Evolutionary conservation across 53 echinoderm and acorn worm species (phyloP).

Genomic region (Henricia sp.): DNA sequence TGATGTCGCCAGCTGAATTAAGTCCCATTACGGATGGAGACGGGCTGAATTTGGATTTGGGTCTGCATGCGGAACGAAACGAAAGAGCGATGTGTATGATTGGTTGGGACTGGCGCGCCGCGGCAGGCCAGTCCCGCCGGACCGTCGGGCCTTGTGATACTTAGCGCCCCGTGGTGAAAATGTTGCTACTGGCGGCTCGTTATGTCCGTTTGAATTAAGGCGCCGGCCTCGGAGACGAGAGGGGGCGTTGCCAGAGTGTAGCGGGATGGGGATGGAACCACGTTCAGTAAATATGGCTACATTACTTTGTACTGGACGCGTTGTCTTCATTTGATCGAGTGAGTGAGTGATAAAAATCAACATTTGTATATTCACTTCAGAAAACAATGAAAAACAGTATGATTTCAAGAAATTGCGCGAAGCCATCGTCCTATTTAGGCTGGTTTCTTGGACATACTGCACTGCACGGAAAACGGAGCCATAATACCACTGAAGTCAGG

Average conservation of each 20-base stretch:
- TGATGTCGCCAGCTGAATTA: slow-evolving; percentile 56
- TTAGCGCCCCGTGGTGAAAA: slow-evolving; percentile 47
- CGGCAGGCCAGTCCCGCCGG: slow-evolving; percentile 44
- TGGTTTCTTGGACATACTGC: too few species aligned
- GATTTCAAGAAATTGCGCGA: too few species aligned
- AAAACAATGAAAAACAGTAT: background rate
- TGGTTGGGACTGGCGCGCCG: slow-evolving; percentile 46
- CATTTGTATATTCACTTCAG: too few species aligned
- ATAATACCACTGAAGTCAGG: background rate
- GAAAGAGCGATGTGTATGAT: slow-evolving; percentile 5
- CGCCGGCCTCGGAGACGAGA: slow-evolving; percentile 14
- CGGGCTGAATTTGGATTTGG: background rate
- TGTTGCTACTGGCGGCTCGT: slow-evolving; percentile 63
- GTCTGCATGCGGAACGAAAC: background rate
- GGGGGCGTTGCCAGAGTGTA: background rate
- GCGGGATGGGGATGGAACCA: background rate
- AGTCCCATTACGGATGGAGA: slow-evolving; percentile 30
- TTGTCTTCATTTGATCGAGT: too few species aligned
- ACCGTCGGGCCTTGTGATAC: slow-evolving; percentile 42
- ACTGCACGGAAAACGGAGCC: too few species aligned
- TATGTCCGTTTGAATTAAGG: slow-evolving; percentile 52
- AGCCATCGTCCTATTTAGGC: too few species aligned
- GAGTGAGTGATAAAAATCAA: background rate
- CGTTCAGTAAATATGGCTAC: background rate
- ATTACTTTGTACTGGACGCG: too few species aligned